These are phyloP conservation scores for Frankliniella intonsa DNA, from an alignment of 2,888 invertebrate species.

Conservation along the genomic window DNA sequence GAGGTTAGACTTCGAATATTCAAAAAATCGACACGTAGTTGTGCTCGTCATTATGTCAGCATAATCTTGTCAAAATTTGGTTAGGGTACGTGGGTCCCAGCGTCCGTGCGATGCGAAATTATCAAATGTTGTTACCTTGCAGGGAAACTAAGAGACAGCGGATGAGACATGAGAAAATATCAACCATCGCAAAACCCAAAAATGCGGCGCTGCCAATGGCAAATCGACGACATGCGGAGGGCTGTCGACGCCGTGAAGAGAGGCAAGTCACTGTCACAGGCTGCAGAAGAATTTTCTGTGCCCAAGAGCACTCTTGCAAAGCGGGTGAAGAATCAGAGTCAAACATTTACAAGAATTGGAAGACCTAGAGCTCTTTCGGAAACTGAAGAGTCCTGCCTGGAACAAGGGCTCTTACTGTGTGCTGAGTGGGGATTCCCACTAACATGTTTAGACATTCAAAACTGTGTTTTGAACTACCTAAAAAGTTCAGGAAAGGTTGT, in stretches of 20 bases:
- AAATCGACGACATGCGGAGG: too few relatives aligned
- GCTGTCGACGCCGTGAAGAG: too few relatives aligned
- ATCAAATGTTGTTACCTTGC: not conserved
- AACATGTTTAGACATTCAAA: constrained; percentile 37
- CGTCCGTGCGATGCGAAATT: too few relatives aligned
- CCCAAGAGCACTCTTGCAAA: too few relatives aligned
- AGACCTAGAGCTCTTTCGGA: constrained; percentile 35
- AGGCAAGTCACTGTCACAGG: too few relatives aligned
- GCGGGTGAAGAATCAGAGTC: too few relatives aligned
- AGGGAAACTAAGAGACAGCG: not conserved
- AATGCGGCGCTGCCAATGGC: too few relatives aligned
- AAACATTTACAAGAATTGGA: constrained; percentile 29
- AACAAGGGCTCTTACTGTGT: constrained; percentile 35
- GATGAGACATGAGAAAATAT: not conserved
- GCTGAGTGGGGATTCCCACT: constrained; percentile 39
- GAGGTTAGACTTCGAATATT: not conserved
- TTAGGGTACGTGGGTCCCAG: too few relatives aligned
- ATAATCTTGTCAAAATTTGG: too few relatives aligned
- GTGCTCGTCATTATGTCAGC: too few relatives aligned
- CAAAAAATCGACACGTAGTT: not conserved
- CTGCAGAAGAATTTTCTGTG: too few relatives aligned
- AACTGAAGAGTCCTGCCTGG: constrained; percentile 35
- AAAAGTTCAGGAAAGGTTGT: constrained; percentile 37
- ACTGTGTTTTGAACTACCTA: constrained; percentile 39
- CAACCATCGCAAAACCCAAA: too few relatives aligned